Evolutionary conservation across 2,113 vertebrate species (phyloP), one percentile per base, ranked within the genome.

Genomic region (Phrynosoma platyrhinos): DNA sequence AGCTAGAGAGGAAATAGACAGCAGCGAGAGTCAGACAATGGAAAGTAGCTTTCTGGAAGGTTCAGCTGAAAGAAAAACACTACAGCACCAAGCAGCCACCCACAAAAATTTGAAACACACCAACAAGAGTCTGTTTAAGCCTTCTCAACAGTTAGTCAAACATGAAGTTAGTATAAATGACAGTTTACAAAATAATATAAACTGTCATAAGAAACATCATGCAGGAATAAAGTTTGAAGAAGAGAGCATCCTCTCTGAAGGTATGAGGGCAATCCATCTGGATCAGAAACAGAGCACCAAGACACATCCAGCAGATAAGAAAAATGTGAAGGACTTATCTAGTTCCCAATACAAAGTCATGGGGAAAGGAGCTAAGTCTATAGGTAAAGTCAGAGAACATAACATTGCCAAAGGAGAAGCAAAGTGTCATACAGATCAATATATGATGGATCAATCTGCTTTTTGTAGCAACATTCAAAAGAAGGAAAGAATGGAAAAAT

Each of bases 71-170:
- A 96, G 84, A 87, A 97, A 90, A 89, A 89, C 40, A 79, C 90
- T 84, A 85, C 95, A 96, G 68, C 94, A 96, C 87, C 96, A 95
- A 90, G 93, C 94, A 64, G 94, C 93, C 84, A 88, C 95, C 62
- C 95, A 97, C 83, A 96, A 92, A 80, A 94, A 97, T 79, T 95
- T 96, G 76, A 97, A 96, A 94, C 95, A 91, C 75, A 91, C 95
- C 8, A 97, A 97, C 88, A 96, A 98, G 89, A 95, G 97, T 72
- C 94, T 97, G 47, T 93, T 97, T 89, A 97, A 97, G 86, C 62
- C 97, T 79, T 36, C 95, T 47, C 96, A 97, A 68, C 95, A 96
- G 16, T 94, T 72, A 90, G 89, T 95, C 90, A 95, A 95, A 74
- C 94, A 95, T 23, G 96, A 95, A 72, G 81, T 83, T 9, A 96